phyloP scores from a whole-genome alignment of 2,113 vertebrate genomes.

The Dicrurus megarhynchus region DNA sequence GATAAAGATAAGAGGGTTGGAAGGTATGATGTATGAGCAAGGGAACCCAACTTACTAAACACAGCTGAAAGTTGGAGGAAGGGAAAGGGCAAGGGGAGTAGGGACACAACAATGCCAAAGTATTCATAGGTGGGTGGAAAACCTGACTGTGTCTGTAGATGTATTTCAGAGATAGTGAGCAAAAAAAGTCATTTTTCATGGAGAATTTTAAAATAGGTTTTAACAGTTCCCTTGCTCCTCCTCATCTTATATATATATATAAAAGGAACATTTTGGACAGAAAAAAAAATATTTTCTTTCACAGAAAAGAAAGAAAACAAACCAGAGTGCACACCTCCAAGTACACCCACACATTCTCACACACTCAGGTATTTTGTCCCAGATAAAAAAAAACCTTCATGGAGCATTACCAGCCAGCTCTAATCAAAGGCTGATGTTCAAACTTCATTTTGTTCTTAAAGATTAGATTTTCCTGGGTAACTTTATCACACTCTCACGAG shows the following conservation, averaged over 20 bases:
- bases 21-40: conserved; percentile 37
- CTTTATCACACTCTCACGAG: neutral
- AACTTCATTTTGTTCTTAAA: neutral
- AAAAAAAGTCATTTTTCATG: neutral
- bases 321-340: neutral
- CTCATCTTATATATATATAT: neutral
- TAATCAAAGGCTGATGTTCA: neutral
- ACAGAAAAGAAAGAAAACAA: neutral
- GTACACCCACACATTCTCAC: neutral
- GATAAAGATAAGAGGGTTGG: conserved; percentile 41
- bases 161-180: neutral
- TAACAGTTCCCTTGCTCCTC: neutral
- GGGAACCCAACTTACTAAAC: neutral
- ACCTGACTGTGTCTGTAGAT: neutral
- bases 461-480: neutral
- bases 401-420: neutral
- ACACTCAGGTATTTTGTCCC: neutral
- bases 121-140: neutral
- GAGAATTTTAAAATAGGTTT: neutral
- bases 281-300: neutral
- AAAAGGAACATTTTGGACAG: neutral
- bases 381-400: neutral
- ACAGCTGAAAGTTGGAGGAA: neutral
- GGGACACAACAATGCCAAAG: neutral
- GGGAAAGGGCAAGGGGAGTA: neutral